Evolutionary conservation across 2,113 vertebrate species (phyloP), one percentile per base, ranked within the genome.

Genomic region (Charadrius vociferus): DNA sequence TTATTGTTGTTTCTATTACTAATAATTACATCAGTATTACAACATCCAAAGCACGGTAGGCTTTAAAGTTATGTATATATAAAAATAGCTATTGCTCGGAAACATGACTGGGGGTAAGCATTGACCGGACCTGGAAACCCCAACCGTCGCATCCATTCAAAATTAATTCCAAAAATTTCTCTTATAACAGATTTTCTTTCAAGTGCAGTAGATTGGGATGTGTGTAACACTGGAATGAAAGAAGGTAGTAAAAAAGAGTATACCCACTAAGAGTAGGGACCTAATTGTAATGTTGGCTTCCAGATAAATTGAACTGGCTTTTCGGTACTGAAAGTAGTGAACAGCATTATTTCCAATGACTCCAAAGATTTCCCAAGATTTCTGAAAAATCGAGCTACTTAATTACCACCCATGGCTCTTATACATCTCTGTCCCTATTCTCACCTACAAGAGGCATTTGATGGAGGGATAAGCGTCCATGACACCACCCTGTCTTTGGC

Each of bases 131-230:
- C 14, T 88, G 49, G 47, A 79, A 97, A 97, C 45, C 23, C 68
- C 71, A 87, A n/a, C 16, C 61, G 91, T 50, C 88, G 41, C 63
- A 50, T 39, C 82, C 36, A 70, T 82, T 83, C 89, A 94, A 77
- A 97, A 90, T 84, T 70, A 53, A 45, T 88, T 96, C 83, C 5
- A 88, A 96, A 94, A 18, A 4, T 75, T 92, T 82, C 5, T 94
- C 55, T 73, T 56, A 49, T 15, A 39, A 87, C 23, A 75, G 22
- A 66, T 29, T 14, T 67, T 80, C 85, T 95, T 82, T 47, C 75
- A 90, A 80, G 47, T 96, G 41, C 82, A 62, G 66, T 74, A 37
- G 70, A 53, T 71, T 39, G 30, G 52, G 53, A 43, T 85, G 53
- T 87, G 15, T 6, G 3, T 45, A 75, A 65, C n/a, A 53, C 14